Percentiles rank a stretch among this genome's conserved stretches.
These are phyloP conservation scores for Idaea biselata DNA, from an alignment of 2,888 invertebrate genomes.

Conservation along the genomic window DNA sequence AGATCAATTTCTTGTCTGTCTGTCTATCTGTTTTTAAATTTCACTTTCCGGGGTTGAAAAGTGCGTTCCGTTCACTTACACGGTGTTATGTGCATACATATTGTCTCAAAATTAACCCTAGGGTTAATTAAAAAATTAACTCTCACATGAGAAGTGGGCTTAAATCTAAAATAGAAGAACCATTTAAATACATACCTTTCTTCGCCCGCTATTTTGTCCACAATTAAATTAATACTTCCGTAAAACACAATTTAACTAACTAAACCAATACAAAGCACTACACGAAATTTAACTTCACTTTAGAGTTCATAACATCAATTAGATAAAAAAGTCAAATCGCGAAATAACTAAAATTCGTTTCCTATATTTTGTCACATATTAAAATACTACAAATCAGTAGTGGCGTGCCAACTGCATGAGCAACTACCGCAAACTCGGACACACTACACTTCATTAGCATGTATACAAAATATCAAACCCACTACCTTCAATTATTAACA, in stretches of 20 bases:
- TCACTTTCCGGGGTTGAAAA: too few relatives aligned
- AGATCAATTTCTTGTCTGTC: too few relatives aligned
- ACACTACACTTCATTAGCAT: slow-evolving; percentile 73
- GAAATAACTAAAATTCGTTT: background rate
- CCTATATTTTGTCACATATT: slow-evolving; percentile 43
- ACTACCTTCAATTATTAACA: slow-evolving; percentile 36
- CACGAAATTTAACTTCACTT: slow-evolving; percentile 21
- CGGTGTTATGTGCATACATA: too few relatives aligned
- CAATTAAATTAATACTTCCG: slow-evolving; percentile 40
- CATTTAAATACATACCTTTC: slow-evolving; percentile 43
- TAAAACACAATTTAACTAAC: slow-evolving; percentile 26
- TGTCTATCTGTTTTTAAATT: too few relatives aligned
- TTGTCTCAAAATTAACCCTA: too few relatives aligned
- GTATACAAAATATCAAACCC: slow-evolving; percentile 69
- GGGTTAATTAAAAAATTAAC: too few relatives aligned
- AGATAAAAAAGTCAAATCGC: background rate
- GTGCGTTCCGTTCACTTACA: too few relatives aligned
- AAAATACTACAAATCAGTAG: slow-evolving; percentile 58
- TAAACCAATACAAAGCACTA: slow-evolving; percentile 21
- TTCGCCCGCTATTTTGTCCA: slow-evolving; percentile 48
- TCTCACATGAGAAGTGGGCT: too few relatives aligned
- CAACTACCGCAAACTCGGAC: slow-evolving; percentile 74
- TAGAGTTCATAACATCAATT: slow-evolving; percentile 17
- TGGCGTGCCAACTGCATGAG: slow-evolving; percentile 75
- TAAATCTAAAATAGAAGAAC: background rate